Conservation (phyloP, 1,140 invertebrate species). For the Drosophila obscura region DNA sequence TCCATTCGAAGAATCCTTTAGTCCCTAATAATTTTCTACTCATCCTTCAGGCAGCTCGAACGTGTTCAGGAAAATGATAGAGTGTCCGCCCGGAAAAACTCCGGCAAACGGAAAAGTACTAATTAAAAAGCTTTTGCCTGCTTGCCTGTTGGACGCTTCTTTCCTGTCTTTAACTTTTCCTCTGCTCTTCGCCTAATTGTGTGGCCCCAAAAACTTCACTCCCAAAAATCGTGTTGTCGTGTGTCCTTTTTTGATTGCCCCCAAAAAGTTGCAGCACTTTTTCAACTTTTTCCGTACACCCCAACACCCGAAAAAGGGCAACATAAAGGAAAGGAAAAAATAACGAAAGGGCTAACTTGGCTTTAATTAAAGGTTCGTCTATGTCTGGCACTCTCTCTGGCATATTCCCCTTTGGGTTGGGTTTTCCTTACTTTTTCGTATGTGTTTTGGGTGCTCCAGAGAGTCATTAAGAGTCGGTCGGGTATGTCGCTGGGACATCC, state of each 20-base stretch:
- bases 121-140: constrained; percentile 65
- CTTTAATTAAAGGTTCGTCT: constrained; percentile 72
- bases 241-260: constrained; percentile 64
- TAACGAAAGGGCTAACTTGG: constrained; percentile 51
- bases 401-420: neutral
- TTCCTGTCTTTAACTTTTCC: constrained; percentile 29
- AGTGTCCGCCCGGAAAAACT: neutral
- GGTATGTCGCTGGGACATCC: constrained; percentile 51
- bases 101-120: constrained; percentile 38
- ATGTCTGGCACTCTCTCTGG: constrained; percentile 36
- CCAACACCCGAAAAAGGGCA: constrained; percentile 13
- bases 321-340: neutral
- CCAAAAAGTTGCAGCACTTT: constrained; percentile 50
- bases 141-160: constrained; percentile 22
- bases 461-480: constrained; percentile 73
- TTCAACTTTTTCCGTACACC: constrained; percentile 37
- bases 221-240: constrained; percentile 8
- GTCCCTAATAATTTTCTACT: constrained; percentile 9
- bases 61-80: constrained; percentile 1
- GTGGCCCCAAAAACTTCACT: neutral
- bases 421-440: constrained; percentile 36
- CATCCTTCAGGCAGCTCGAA: constrained; percentile 14
- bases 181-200: neutral
- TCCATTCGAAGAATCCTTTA: no score
- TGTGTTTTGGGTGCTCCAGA: constrained; percentile 68